phyloP scores from a whole-genome alignment of 2,888 invertebrate genomes.

The Mactromeris polynyma region DNA sequence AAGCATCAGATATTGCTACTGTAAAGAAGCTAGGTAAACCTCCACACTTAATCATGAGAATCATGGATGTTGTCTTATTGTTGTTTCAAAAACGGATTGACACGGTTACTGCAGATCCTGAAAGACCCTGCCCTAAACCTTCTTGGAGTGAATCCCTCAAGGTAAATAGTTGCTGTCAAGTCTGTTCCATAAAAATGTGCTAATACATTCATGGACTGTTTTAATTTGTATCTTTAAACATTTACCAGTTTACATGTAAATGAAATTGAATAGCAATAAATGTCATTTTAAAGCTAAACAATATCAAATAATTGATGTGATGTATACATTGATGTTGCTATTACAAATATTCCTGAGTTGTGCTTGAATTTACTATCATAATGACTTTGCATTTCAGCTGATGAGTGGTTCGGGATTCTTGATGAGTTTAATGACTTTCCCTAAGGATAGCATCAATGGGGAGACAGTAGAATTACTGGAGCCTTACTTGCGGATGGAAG shows the following conservation, averaged over 20 bases:
- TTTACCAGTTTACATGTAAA: too few relatives aligned
- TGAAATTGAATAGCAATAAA: too few relatives aligned
- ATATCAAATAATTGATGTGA: too few relatives aligned
- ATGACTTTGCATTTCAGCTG: conserved; percentile 91
- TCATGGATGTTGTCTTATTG: conserved; percentile 86
- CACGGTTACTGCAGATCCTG: conserved; percentile 90
- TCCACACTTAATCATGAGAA: conserved; percentile 87
- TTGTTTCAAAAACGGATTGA: conserved; percentile 86
- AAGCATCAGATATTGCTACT: conserved; percentile 86
- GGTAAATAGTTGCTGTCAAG: conserved; percentile 81
- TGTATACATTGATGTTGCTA: too few relatives aligned
- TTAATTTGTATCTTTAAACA: too few relatives aligned
- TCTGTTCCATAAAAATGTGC: too few relatives aligned
- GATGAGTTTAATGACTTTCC: conserved; percentile 77
- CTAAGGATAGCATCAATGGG: conserved; percentile 96
- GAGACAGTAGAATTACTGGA: conserved; percentile 97
- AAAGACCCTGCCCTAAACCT: conserved; percentile 94
- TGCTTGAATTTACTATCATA: neutral
- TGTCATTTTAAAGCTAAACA: too few relatives aligned
- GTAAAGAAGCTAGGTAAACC: conserved; percentile 87
- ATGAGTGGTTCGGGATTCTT: conserved; percentile 97
- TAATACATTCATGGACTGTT: too few relatives aligned
- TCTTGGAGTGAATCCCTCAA: conserved; percentile 98
- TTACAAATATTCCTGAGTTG: too few relatives aligned
- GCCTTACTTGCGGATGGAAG: conserved; percentile 95